A percentile compares a stretch with the other conserved stretches of the same genome.
phyloP scores from a whole-genome alignment of 2,113 vertebrate species.

The Anser cygnoides region DNA sequence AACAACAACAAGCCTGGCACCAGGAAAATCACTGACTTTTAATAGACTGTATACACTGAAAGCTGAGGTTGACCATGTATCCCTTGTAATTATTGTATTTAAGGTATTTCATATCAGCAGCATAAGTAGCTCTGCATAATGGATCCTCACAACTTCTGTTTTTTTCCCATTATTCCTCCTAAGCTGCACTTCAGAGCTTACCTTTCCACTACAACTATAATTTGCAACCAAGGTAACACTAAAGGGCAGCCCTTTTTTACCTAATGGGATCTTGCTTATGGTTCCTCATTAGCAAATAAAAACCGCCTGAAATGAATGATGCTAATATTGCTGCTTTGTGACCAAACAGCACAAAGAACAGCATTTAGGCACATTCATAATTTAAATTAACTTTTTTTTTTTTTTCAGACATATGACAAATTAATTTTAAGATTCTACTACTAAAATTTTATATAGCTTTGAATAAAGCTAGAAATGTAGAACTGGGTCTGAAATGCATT shows the following conservation, averaged over 20 bases:
- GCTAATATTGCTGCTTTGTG: neutral
- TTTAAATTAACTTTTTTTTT: neutral
- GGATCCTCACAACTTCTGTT: conserved; percentile 4
- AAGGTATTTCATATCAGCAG: neutral
- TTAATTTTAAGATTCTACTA: neutral
- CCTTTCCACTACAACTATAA: neutral
- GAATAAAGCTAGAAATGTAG: neutral
- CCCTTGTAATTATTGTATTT: neutral
- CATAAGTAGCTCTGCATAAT: conserved; percentile 23
- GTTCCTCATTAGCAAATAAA: neutral
- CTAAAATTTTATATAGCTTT: neutral
- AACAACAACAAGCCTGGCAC: neutral
- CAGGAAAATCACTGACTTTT: neutral
- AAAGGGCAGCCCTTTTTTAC: neutral
- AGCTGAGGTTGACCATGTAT: neutral
- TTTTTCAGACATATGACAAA: neutral
- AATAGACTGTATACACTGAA: neutral
- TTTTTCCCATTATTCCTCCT: neutral
- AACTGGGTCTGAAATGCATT: neutral
- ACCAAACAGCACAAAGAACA: neutral
- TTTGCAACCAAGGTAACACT: conserved; percentile 25
- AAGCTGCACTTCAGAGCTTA: conserved; percentile 11
- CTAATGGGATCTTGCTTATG: neutral
- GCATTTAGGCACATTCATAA: neutral
- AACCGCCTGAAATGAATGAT: neutral